phyloP scores from a whole-genome alignment of 2,113 vertebrate species.

The Lanius ludovicianus region DNA sequence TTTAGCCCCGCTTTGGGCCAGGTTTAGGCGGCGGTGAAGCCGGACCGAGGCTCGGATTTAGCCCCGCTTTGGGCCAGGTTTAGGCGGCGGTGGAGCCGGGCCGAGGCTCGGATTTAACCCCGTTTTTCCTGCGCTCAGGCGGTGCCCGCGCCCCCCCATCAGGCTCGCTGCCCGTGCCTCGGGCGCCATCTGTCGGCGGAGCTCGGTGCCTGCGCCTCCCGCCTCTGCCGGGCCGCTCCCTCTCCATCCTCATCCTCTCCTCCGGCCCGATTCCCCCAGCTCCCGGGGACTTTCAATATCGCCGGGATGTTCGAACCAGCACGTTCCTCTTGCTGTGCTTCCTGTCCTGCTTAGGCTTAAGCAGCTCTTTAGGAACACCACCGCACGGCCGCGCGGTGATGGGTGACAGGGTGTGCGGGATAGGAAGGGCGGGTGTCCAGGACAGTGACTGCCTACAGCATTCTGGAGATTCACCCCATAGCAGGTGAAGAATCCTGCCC shows the following conservation, averaged over 20 bases:
- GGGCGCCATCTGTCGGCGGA: not conserved
- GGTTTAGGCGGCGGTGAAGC: not conserved
- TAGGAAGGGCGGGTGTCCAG: too few species aligned
- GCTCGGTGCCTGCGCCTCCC: not conserved
- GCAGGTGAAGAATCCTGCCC: too few species aligned
- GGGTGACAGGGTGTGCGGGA: not conserved
- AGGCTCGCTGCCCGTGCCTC: not conserved
- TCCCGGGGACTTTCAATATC: accelerated
- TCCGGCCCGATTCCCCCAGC: accelerated
- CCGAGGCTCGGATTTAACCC: too few species aligned
- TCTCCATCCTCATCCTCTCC: not conserved
- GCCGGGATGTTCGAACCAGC: too few species aligned
- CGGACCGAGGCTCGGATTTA: accelerated
- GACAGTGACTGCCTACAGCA: accelerated
- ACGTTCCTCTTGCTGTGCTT: accelerated
- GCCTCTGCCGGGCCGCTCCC: not conserved
- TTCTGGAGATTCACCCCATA: not conserved
- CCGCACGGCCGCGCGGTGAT: accelerated
- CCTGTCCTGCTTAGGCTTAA: not conserved
- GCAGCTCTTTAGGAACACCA: accelerated
- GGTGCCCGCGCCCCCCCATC: not conserved
- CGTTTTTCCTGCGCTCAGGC: too few species aligned
- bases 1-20: not conserved
- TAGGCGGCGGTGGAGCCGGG: not conserved
- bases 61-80: not conserved